Evolutionary conservation across 2,888 invertebrate genomes (phyloP).

Genomic region (Meandrusa payeni): DNA sequence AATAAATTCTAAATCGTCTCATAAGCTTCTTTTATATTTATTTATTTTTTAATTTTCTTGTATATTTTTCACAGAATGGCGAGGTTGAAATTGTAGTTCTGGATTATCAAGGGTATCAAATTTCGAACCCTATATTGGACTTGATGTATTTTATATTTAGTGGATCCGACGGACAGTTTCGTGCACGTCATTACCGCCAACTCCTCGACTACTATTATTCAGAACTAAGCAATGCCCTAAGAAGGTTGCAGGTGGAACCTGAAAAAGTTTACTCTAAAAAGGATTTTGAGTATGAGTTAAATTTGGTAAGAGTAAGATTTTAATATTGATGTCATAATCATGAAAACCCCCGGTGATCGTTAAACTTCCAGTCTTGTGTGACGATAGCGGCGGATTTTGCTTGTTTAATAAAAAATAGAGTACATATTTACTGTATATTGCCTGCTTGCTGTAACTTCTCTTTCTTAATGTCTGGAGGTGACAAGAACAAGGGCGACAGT

Average conservation of each 20-base stretch:
- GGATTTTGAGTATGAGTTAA: slow-evolving; percentile 37
- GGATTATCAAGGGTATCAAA: slow-evolving; percentile 30
- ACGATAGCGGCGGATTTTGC: no score
- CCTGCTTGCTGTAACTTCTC: no score
- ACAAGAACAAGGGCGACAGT: no score
- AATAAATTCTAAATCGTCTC: no score
- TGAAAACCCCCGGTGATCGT: no score
- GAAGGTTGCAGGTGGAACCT: slow-evolving; percentile 31
- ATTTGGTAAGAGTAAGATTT: slow-evolving; percentile 29
- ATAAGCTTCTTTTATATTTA: no score
- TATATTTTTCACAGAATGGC: not conserved
- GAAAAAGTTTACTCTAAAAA: slow-evolving; percentile 33
- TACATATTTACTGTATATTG: no score
- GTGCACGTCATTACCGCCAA: slow-evolving; percentile 29
- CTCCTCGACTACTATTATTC: slow-evolving; percentile 38
- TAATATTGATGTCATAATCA: no score
- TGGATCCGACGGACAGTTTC: slow-evolving; percentile 39
- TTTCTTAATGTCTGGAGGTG: no score
- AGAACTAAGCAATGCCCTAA: slow-evolving; percentile 31
- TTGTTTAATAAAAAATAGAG: no score
- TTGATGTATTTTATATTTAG: slow-evolving; percentile 38
- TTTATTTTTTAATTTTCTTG: no score
- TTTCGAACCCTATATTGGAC: slow-evolving; percentile 30
- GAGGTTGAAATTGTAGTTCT: slow-evolving; percentile 25
- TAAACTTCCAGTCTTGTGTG: no score